phyloP scores from a whole-genome alignment of 1,140 invertebrate genomes.

The Lordiphosa mommai region DNA sequence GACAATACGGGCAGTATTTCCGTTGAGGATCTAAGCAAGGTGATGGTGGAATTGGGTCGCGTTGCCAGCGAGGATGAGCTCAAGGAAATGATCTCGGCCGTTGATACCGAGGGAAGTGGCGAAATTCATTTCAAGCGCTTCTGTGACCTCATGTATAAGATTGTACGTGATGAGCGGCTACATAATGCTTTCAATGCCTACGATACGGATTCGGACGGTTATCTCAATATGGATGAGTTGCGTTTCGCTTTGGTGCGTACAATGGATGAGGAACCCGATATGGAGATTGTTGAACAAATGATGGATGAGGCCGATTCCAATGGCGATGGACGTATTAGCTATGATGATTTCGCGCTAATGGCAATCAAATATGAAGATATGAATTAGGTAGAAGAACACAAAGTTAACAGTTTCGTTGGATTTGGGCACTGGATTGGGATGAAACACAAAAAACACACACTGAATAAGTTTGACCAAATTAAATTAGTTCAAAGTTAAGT shows the following conservation, averaged over 20 bases:
- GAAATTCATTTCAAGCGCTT: constrained; percentile 1
- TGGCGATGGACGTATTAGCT: constrained; percentile 4
- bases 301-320: constrained; percentile 9
- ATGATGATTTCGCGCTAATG: constrained; percentile 2
- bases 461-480: too few relatives aligned
- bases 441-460: too few relatives aligned
- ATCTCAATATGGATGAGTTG: background rate
- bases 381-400: too few relatives aligned
- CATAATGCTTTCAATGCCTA: background rate
- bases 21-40: background rate
- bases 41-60: background rate
- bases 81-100: constrained; percentile 1
- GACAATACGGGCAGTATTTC: background rate
- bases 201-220: constrained; percentile 3
- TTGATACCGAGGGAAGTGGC: background rate
- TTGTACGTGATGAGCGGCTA: constrained; percentile 1
- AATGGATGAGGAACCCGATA: background rate
- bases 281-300: background rate
- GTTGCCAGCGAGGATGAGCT: background rate
- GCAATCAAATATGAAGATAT: background rate
- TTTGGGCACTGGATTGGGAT: too few relatives aligned
- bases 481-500: too few relatives aligned
- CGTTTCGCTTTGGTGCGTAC: background rate
- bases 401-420: too few relatives aligned
- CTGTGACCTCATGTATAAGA: background rate